Conservation (phyloP, 2,888 invertebrate genomes). For the Melanophora roralis region DNA sequence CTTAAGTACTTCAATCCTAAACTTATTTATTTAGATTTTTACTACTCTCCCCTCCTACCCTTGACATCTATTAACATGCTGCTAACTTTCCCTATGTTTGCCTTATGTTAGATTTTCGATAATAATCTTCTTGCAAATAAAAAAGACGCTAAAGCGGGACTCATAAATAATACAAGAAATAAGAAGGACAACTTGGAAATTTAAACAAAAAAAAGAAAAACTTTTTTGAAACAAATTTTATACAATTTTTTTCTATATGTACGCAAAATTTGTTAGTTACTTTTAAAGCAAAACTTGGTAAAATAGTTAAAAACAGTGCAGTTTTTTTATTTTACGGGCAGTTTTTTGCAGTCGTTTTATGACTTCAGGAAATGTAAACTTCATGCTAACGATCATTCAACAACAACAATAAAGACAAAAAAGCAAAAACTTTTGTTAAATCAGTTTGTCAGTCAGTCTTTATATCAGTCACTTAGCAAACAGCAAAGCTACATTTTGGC, state of each 20-base stretch:
- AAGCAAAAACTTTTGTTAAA: neutral
- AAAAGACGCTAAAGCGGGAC: neutral
- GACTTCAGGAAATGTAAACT: constrained; percentile 56
- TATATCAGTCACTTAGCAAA: constrained; percentile 5
- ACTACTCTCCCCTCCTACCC: neutral
- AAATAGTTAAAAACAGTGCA: neutral
- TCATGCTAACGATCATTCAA: constrained; percentile 39
- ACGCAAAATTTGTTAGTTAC: neutral
- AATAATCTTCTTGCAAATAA: neutral
- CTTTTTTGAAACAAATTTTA: constrained; percentile 11
- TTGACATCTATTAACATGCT: neutral
- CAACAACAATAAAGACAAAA: constrained; percentile 6
- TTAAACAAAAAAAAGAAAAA: neutral
- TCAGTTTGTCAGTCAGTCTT: neutral
- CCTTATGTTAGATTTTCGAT: neutral
- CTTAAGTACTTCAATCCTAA: too few species aligned
- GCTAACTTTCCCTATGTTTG: neutral
- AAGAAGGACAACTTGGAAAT: neutral
- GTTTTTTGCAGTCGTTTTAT: constrained; percentile 17
- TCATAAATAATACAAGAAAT: constrained; percentile 2
- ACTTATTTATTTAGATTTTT: too few species aligned
- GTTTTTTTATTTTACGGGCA: neutral
- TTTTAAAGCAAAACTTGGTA: neutral
- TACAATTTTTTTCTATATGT: neutral
- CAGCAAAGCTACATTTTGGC: constrained; percentile 1